A percentile compares a stretch with the other conserved stretches of the same genome.
Evolutionary conservation across 1,140 invertebrate genomes (phyloP).

Genomic region (Drosophila dunni): DNA sequence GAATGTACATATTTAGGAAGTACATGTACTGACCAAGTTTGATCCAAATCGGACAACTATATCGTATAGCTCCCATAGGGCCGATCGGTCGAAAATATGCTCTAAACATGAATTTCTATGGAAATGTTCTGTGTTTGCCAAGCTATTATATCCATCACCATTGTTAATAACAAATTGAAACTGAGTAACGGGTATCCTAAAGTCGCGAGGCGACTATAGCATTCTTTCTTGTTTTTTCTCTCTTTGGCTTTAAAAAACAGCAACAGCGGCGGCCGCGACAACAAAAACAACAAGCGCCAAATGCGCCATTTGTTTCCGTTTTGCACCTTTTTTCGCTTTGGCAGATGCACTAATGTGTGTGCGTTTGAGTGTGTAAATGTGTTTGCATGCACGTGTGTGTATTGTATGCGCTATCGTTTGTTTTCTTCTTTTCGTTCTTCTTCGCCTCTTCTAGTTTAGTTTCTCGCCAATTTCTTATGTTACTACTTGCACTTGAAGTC

Average conservation of each 20-base stretch:
- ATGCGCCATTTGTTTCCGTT: conserved; percentile 30
- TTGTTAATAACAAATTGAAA: too few species aligned
- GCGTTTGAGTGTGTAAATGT: not conserved
- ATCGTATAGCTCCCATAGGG: too few species aligned
- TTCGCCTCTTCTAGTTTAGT: conserved; percentile 59
- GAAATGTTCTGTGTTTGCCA: too few species aligned
- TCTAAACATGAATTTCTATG: too few species aligned
- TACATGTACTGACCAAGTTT: too few species aligned
- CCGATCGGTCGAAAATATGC: too few species aligned
- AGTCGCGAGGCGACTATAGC: too few species aligned
- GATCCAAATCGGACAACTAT: too few species aligned
- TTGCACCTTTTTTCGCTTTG: conserved; percentile 28
- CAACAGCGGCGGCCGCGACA: not conserved
- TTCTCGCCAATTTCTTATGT: conserved; percentile 49
- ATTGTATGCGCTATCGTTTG: conserved; percentile 32
- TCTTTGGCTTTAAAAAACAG: conserved; percentile 4
- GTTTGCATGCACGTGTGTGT: conserved; percentile 14
- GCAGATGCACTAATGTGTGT: conserved; percentile 19
- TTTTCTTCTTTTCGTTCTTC: conserved; percentile 39
- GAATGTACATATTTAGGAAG: too few species aligned
- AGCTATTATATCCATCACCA: too few species aligned
- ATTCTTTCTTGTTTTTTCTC: too few species aligned
- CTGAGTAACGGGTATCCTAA: too few species aligned
- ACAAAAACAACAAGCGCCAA: conserved; percentile 28
- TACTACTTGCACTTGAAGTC: conserved; percentile 68